A percentile compares a stretch with the other conserved stretches of the same genome.
Conservation (phyloP, 2,113 vertebrate species). For the Oophaga pumilio region DNA sequence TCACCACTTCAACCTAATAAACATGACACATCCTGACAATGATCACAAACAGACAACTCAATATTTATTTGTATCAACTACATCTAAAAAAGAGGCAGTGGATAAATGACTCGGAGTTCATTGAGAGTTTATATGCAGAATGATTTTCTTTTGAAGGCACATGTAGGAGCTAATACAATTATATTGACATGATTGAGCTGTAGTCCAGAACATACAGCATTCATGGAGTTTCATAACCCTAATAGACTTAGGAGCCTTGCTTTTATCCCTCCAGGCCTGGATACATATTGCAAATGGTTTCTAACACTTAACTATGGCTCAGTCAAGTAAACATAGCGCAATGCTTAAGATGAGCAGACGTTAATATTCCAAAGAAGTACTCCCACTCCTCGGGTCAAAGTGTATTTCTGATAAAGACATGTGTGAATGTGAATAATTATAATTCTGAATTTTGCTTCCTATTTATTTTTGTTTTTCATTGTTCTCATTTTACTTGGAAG, state of each 20-base stretch:
- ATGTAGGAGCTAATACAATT: conserved; percentile 53
- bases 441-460: background rate
- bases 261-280: conserved; percentile 48
- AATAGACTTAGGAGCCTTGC: conserved; percentile 51
- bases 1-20: conserved; percentile 23
- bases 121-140: conserved; percentile 56
- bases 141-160: conserved; percentile 47
- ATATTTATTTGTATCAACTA: conserved; percentile 38
- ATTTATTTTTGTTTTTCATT: background rate
- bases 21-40: conserved; percentile 15
- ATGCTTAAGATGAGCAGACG: conserved; percentile 36
- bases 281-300: conserved; percentile 56
- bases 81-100: background rate
- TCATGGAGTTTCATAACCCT: conserved; percentile 55
- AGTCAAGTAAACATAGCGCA: conserved; percentile 49
- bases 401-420: background rate
- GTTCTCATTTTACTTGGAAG: background rate
- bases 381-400: conserved; percentile 21
- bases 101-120: conserved; percentile 54
- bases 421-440: background rate
- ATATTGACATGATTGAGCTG: conserved; percentile 55
- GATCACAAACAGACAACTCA: conserved; percentile 28
- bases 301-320: conserved; percentile 55
- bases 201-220: conserved; percentile 50
- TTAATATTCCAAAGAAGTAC: conserved; percentile 29